These are phyloP conservation scores for Eleutherodactylus coqui DNA, from an alignment of 2,797 vertebrate species.

Conservation along the genomic window DNA sequence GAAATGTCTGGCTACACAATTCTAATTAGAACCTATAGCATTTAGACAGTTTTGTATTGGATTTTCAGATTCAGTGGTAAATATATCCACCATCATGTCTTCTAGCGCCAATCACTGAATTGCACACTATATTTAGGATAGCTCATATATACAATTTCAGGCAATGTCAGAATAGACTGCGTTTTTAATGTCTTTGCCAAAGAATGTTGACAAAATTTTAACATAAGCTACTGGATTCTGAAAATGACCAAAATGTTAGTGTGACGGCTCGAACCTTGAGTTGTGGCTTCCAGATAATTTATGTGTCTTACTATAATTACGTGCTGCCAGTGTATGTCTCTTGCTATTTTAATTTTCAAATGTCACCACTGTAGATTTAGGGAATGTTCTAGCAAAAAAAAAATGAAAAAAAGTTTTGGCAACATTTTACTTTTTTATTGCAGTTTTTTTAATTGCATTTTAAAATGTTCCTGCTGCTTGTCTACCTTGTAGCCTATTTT, in stretches of 20 bases:
- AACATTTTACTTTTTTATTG: neutral
- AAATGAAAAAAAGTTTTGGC: neutral
- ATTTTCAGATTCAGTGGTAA: neutral
- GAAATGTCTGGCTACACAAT: too few species aligned
- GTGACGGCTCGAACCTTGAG: neutral
- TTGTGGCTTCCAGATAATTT: neutral
- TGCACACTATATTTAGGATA: constrained; percentile 8
- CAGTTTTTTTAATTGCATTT: neutral
- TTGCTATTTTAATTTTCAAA: neutral
- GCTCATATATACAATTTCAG: constrained; percentile 28
- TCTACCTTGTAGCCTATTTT: neutral
- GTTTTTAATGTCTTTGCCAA: constrained; percentile 6
- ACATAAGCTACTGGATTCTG: neutral
- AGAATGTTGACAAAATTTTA: constrained; percentile 18
- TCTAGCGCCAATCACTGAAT: neutral
- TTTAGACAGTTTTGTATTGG: neutral
- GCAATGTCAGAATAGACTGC: neutral
- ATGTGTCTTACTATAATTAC: neutral
- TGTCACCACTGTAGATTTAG: neutral
- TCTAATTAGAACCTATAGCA: neutral
- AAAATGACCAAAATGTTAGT: constrained; percentile 25
- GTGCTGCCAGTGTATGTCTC: neutral
- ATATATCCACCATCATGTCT: neutral
- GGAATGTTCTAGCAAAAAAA: neutral
- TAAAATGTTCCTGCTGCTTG: neutral